Evolutionary conservation across 2,888 invertebrate species (phyloP), one percentile per base, ranked within the genome.

Genomic region (Phaonia tiefii): DNA sequence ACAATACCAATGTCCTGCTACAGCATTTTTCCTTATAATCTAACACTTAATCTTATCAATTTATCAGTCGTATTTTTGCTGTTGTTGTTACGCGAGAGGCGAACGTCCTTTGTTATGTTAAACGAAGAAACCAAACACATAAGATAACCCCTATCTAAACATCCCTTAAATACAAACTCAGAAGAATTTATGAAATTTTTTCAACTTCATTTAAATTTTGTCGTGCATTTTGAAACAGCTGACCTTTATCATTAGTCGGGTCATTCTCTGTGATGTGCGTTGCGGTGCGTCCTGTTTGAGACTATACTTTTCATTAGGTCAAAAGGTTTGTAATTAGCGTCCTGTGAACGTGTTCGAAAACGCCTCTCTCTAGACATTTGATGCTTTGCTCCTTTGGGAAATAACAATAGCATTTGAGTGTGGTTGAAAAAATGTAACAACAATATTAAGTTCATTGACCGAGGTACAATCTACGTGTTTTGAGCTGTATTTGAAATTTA

Each of bases 271-370:
- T 69, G 63, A 69, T 72, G 54, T 60, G 58, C 20, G 11, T 26
- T 46, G 37, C 44, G 20, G 5, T 44, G 63, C 26, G 42, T 39
- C n/a, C 4, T 73, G 39, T 39, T 20, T n/a, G n/a, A n/a, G 39
- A 20, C n/a, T 75, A 78, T 75, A 78, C 75, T 81, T 78, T 78
- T 78, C 78, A 81, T 81, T 78, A 78, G 81, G 81, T 81, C 81
- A 81, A 67, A 75, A 81, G 81, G 81, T 75, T 81, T 78, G 81
- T 81, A 81, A 81, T 81, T 81, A 81, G 78, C 75, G 78, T 78
- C 75, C 78, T 75, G 75, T 75, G 75, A 58, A 78, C 58, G 75
- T 81, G 78, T 58, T 75, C 51, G 58, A 70, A 77, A 74, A n/a
- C n/a, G n/a, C n/a, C n/a, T n/a, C n/a, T n/a, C n/a, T n/a, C n/a